Percentiles rank a stretch among this genome's conserved stretches.
These are phyloP conservation scores for Leptinotarsa defecta DNA, from an alignment of 1,140 invertebrate genomes.

Conservation along the genomic window DNA sequence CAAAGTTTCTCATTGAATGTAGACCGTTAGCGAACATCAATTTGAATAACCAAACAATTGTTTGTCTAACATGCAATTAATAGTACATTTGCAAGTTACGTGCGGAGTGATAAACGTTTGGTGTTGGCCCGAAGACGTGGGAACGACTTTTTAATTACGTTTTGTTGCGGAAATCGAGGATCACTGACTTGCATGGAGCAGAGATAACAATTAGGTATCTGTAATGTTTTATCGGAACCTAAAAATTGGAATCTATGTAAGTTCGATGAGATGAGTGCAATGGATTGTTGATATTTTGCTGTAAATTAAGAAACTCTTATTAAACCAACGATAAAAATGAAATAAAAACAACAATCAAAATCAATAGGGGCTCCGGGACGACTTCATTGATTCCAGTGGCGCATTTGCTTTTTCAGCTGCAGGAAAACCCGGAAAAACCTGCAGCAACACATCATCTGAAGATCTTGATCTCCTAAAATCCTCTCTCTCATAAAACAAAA, in stretches of 20 bases:
- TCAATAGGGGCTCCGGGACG: too few species aligned
- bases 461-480: too few species aligned
- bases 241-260: neutral
- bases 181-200: neutral
- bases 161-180: slow-evolving; percentile 16
- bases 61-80: slow-evolving; percentile 26
- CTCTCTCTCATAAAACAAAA: too few species aligned
- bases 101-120: slow-evolving; percentile 23
- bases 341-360: too few species aligned
- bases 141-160: slow-evolving; percentile 23
- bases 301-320: too few species aligned
- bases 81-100: slow-evolving; percentile 24
- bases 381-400: too few species aligned
- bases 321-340: too few species aligned
- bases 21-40: slow-evolving; percentile 4
- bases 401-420: too few species aligned
- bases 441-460: too few species aligned
- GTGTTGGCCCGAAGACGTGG: slow-evolving; percentile 19
- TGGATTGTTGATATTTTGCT: too few species aligned
- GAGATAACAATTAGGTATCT: neutral
- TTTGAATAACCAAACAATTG: slow-evolving; percentile 17
- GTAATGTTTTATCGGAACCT: neutral
- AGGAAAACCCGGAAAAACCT: too few species aligned
- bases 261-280: too few species aligned
- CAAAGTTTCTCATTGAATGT: slow-evolving; percentile 13